Evolutionary conservation across 2,797 vertebrate species (phyloP).

Genomic region (Sebastes melanostomus): DNA sequence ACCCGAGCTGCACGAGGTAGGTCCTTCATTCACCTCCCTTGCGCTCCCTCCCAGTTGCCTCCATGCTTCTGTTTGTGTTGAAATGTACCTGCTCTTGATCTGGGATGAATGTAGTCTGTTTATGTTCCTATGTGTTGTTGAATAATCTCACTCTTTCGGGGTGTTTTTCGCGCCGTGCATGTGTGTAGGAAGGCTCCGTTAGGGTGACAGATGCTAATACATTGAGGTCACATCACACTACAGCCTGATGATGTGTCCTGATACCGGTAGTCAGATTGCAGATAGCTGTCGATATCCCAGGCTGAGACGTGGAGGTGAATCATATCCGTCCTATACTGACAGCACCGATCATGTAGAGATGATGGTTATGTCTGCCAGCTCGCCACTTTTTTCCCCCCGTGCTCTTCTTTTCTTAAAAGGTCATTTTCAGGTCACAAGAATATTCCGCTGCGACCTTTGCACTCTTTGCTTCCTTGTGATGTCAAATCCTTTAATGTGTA

Average conservation of each 20-base stretch:
- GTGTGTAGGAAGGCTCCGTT: background rate
- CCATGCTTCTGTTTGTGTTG: background rate
- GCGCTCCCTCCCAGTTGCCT: background rate
- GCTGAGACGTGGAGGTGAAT: background rate
- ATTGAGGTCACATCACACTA: constrained; percentile 15
- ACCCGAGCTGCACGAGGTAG: constrained; percentile 64
- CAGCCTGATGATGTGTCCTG: constrained; percentile 16
- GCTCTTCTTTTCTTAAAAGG: constrained; percentile 9
- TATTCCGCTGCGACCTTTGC: constrained; percentile 9
- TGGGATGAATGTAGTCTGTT: background rate
- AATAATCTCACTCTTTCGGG: background rate
- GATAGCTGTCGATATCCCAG: background rate
- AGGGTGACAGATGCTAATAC: constrained; percentile 8
- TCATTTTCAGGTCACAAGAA: constrained; percentile 34
- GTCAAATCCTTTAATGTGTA: background rate
- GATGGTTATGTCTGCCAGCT: background rate
- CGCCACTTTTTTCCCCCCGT: background rate
- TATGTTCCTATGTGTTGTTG: background rate
- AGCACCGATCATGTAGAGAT: background rate
- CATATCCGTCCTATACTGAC: background rate
- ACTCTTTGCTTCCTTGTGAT: background rate
- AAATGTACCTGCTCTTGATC: background rate
- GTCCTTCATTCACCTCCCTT: constrained; percentile 45
- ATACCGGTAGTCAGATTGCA: constrained; percentile 2
- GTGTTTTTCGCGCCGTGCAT: background rate